These are phyloP conservation scores for Hephaestus fuliginosus DNA, from an alignment of 2,797 vertebrate species.

Conservation along the genomic window DNA sequence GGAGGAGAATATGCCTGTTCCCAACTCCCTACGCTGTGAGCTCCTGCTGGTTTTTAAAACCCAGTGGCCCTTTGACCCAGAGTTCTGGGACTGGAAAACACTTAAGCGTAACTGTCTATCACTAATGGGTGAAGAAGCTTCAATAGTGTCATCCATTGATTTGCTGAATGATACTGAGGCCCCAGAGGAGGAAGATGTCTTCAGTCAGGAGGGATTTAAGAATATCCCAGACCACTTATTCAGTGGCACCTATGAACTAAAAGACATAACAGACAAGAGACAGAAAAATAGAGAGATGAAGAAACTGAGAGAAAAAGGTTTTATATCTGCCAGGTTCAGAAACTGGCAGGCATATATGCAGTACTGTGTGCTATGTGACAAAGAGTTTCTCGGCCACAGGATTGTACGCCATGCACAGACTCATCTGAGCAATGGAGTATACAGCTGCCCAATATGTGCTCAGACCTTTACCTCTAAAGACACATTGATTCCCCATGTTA, in stretches of 20 bases:
- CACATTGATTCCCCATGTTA: constrained; percentile 94
- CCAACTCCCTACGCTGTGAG: constrained; percentile 97
- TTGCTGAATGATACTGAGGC: constrained; percentile 94
- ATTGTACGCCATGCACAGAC: constrained; percentile 98
- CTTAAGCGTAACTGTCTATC: constrained; percentile 96
- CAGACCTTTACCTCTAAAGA: constrained; percentile 95
- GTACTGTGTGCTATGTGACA: constrained; percentile 97
- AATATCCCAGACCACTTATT: constrained; percentile 86
- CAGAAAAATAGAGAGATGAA: constrained; percentile 95
- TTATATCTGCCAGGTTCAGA: constrained; percentile 94
- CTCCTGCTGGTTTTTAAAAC: constrained; percentile 97
- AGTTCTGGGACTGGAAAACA: constrained; percentile 99
- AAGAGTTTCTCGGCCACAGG: constrained; percentile 97
- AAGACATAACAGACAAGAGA: constrained; percentile 87
- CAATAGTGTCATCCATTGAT: constrained; percentile 98
- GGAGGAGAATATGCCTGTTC: constrained; percentile 94
- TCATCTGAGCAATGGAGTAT: constrained; percentile 92
- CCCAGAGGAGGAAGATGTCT: constrained; percentile 87
- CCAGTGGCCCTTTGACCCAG: constrained; percentile 98
- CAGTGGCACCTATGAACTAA: constrained; percentile 88
- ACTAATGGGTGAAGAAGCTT: constrained; percentile 97
- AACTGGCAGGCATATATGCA: constrained; percentile 99
- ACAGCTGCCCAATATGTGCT: constrained; percentile 96
- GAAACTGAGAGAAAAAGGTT: constrained; percentile 93
- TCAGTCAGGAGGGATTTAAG: constrained; percentile 81